phyloP scores from a whole-genome alignment of 2,797 vertebrate genomes.

The Chlorospingus flavigularis region DNA sequence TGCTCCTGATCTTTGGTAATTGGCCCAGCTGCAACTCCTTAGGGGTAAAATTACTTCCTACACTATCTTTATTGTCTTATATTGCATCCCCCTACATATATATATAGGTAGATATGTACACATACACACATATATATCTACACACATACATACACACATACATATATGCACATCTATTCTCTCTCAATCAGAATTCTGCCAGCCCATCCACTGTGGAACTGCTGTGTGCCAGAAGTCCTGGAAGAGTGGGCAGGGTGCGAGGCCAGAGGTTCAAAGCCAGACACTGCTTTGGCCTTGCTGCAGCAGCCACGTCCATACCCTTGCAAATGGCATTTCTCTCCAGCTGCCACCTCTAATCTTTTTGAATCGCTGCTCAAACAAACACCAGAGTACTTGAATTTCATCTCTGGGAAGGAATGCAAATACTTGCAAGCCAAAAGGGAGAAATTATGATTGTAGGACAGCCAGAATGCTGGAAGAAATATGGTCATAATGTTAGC shows the following conservation, averaged over 20 bases:
- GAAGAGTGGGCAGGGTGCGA: neutral
- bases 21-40: too few relatives aligned
- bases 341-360: neutral
- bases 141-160: fast-evolving
- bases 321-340: neutral
- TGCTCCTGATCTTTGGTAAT: too few relatives aligned
- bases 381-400: neutral
- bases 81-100: too few relatives aligned
- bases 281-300: neutral
- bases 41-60: too few relatives aligned
- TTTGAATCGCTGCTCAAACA: neutral
- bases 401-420: neutral
- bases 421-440: neutral
- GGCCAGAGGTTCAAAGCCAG: neutral
- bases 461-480: neutral
- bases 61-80: too few relatives aligned
- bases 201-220: neutral
- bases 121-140: too few relatives aligned
- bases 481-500: neutral
- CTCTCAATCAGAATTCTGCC: neutral
- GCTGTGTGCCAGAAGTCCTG: too few relatives aligned
- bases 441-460: neutral
- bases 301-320: too few relatives aligned
- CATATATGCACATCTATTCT: too few relatives aligned
- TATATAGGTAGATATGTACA: too few relatives aligned